Conservation (phyloP, 2,113 vertebrate genomes). For the Nipponia nippon region DNA sequence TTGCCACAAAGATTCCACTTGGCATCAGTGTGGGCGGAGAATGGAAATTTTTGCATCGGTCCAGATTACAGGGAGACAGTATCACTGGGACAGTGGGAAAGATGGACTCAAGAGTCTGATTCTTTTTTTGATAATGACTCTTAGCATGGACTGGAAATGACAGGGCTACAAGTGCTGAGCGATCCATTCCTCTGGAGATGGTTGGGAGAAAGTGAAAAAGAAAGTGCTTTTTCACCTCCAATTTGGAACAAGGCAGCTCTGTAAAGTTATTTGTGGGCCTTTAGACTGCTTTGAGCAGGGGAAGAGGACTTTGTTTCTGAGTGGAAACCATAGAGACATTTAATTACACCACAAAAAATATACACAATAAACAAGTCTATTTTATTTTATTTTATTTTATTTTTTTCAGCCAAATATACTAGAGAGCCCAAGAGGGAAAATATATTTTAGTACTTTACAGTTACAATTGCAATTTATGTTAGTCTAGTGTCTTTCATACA, state of each 20-base stretch:
- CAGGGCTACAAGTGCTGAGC: not conserved
- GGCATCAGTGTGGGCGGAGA: not conserved
- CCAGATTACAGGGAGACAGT: not conserved
- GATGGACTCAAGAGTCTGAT: not conserved
- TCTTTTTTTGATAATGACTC: not conserved
- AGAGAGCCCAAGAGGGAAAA: slow-evolving; percentile 44
- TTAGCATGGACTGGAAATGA: not conserved
- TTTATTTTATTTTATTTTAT: slow-evolving; percentile 53
- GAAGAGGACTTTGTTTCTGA: slow-evolving; percentile 9
- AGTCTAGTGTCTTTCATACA: slow-evolving; percentile 38
- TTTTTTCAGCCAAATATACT: slow-evolving; percentile 47
- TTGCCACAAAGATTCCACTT: not conserved
- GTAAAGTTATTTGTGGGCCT: not conserved
- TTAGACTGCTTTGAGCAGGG: not conserved
- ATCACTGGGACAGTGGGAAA: not conserved
- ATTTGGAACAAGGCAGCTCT: not conserved
- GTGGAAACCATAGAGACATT: slow-evolving; percentile 39
- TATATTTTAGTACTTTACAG: slow-evolving; percentile 61
- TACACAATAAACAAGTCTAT: slow-evolving; percentile 62
- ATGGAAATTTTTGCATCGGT: not conserved
- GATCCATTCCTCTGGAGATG: not conserved
- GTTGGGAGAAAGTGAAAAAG: not conserved
- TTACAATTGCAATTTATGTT: slow-evolving; percentile 65
- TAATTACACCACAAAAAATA: slow-evolving; percentile 64
- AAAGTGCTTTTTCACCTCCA: not conserved